phyloP scores from a whole-genome alignment of 2,113 vertebrate species.

The Rhynchopsitta pachyrhyncha region DNA sequence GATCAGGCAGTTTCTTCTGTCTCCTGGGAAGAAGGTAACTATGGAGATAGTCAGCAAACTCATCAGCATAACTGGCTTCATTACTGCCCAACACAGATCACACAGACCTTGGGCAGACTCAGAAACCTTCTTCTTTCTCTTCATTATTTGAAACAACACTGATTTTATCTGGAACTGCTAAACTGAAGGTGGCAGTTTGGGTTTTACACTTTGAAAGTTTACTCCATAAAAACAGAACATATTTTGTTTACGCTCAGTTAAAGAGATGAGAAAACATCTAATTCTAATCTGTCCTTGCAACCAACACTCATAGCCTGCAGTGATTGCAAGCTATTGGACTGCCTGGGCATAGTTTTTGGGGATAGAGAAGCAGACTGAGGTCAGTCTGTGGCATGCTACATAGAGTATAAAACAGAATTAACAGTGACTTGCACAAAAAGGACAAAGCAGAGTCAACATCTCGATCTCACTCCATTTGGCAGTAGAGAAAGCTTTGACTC shows the following conservation, averaged over 20 bases:
- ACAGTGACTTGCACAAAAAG: not conserved
- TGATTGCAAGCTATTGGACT: not conserved
- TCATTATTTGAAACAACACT: not conserved
- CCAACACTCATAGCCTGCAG: not conserved
- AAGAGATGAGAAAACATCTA: not conserved
- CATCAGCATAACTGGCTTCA: not conserved
- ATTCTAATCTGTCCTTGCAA: not conserved
- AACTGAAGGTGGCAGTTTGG: not conserved
- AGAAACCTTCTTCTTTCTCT: not conserved
- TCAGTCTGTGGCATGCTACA: not conserved
- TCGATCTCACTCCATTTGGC: not conserved
- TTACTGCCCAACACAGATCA: not conserved
- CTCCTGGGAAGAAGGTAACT: not conserved
- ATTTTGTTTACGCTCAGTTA: not conserved
- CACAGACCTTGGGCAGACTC: not conserved
- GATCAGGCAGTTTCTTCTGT: not conserved
- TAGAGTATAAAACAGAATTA: not conserved
- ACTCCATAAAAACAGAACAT: not conserved
- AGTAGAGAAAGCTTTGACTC: not conserved
- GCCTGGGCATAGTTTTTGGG: fast-evolving
- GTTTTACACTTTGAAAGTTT: not conserved
- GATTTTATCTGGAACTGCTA: not conserved
- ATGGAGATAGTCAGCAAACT: not conserved
- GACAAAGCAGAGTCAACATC: not conserved
- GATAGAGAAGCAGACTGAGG: not conserved